Evolutionary conservation across 2,113 vertebrate genomes (phyloP), one percentile per base, ranked within the genome.

Genomic region (Phylloscopus trochilus): DNA sequence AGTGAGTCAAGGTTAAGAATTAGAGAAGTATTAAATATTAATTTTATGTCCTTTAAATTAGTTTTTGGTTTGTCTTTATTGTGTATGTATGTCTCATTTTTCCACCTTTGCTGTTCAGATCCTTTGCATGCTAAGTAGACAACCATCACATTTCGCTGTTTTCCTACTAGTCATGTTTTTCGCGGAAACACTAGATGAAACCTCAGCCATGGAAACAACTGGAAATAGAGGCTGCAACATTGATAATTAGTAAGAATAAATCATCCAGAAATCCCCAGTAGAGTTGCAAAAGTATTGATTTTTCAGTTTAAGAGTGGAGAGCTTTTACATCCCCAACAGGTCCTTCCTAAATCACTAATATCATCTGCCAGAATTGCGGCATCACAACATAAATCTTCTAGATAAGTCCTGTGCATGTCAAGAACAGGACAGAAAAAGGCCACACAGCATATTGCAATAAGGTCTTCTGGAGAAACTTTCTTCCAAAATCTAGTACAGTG

Each of bases 301-400:
- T 96, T 96, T 96, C 78, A 85, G 78, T 91, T 70, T 78, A 66
- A 73, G 27, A 62, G n/a, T 78, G 49, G 76, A 89, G 35, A 92
- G 62, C 47, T 89, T 94, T 92, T 84, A 89, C 28, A 11, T 89
- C 27, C 23, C 41, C 58, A 89, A 76, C 16, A 79, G 84, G 49
- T 87, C 58, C 84, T 76, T 90, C 58, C 78, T 93, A 95, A 96
- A 96, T 95, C 95, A 89, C 85, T 76, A 73, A 84, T 91, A 96
- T 84, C 43, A 84, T 92, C 82, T 93, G 92, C 63, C 92, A 94
- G 85, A 96, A 90, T 62, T 88, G 75, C 49, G 80, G 46, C 19
- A 64, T 4, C n/a, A 31, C 17, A 62, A 62, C n/a, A 76, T 92
- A 95, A 94, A 83, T 95, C 79, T 83, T 43, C 24, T 52, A 91